Base-by-base conservation (phyloP, 2,888 invertebrate genomes). In the Epistrophe grossulariae region DNA sequence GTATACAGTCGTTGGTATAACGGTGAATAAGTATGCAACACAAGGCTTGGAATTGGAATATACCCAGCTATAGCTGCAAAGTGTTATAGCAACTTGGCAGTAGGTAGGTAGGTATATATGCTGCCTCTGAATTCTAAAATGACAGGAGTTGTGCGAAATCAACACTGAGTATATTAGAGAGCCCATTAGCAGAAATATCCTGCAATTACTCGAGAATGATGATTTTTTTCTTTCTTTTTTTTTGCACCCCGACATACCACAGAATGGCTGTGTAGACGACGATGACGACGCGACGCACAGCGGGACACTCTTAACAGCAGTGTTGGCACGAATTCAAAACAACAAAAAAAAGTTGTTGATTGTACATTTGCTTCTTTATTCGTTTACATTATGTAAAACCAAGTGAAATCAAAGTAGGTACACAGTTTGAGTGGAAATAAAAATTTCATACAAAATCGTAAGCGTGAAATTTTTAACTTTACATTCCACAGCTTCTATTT, bases 141-240 rank as follows among this genome's bases (percentile, higher is more conserved):
- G 87, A 72, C 83, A 76, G 83, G 83, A 87, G 83, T 87, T 71
- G 87, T 74, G 87, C 79, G 83, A 87, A 87, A 87, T 83, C 79
- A 68, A 68, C 87, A 83, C 79, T 66, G 74, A 83, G 83, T 79
- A 72, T 87, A 87, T 87, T 87, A 87, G 83, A 79, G 85, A 55
- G 79, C 71, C 87, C 83, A 87, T 87, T 87, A 87, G 83, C 68
- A 87, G 83, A 87, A 87, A 83, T 87, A 87, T 87, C 83, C 79
- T 71, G 87, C 87, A 87, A 87, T 87, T 87, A 83, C 87, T 76
- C 66, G 48, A 59, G 55, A 79, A 74, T 64, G 70, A 70, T 57
- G 45, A 31, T 28, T 77, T 76, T 72, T 74, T 13, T 40, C 40
- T 17, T 50, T 28, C 48, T 77, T 76, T 72, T 74, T 13, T 40